These are phyloP conservation scores for Drosophila sordidula DNA, from an alignment of 2,888 invertebrate species.

Conservation along the genomic window DNA sequence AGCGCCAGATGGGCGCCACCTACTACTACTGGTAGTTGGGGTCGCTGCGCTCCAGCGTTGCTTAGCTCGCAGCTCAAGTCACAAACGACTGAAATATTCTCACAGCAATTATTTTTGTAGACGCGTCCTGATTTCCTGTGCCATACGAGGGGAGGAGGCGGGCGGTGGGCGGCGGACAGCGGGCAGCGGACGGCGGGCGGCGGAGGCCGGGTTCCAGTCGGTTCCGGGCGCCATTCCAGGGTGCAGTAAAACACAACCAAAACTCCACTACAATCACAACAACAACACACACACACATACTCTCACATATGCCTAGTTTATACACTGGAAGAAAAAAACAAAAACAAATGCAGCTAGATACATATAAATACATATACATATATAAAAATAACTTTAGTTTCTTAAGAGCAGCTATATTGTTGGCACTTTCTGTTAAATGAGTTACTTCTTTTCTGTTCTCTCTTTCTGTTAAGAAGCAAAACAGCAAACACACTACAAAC, in stretches of 20 bases:
- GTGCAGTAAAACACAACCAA: slow-evolving; percentile 48
- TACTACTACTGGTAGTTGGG: slow-evolving; percentile 60
- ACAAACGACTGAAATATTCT: slow-evolving; percentile 59
- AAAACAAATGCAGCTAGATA: slow-evolving; percentile 67
- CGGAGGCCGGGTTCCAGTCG: background rate
- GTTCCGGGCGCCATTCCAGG: slow-evolving; percentile 49
- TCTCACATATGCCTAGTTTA: slow-evolving; percentile 44
- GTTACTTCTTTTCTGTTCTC: slow-evolving; percentile 51
- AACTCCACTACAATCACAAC: slow-evolving; percentile 41
- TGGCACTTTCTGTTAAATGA: slow-evolving; percentile 68
- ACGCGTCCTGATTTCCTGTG: slow-evolving; percentile 73
- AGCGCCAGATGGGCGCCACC: slow-evolving; percentile 38
- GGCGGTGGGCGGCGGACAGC: background rate
- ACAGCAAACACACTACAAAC: slow-evolving; percentile 39
- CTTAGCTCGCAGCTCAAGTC: slow-evolving; percentile 54
- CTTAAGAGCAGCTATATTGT: slow-evolving; percentile 66
- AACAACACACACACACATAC: slow-evolving; percentile 36
- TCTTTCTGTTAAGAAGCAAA: slow-evolving; percentile 46
- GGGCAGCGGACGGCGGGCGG: slow-evolving; percentile 5
- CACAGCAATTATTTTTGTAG: slow-evolving; percentile 71
- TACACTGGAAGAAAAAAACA: slow-evolving; percentile 38
- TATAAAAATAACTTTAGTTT: slow-evolving; percentile 55
- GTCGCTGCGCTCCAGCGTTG: slow-evolving; percentile 11
- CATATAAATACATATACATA: slow-evolving; percentile 29
- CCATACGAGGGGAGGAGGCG: slow-evolving; percentile 53